phyloP scores from a whole-genome alignment of 1,140 invertebrate genomes.

The Colletes latitarsis region DNA sequence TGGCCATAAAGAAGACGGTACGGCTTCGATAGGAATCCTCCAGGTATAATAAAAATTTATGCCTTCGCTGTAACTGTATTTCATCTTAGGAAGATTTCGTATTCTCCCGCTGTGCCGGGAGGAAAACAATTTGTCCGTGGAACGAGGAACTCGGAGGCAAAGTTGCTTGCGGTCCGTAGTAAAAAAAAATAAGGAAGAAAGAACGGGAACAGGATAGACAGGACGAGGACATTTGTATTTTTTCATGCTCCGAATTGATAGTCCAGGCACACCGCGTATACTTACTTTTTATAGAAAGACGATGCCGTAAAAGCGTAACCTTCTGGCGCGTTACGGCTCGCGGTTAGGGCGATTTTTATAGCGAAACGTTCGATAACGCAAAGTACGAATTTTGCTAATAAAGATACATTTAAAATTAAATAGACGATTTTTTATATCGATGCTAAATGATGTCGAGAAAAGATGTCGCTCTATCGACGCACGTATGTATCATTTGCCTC shows the following conservation, averaged over 20 bases:
- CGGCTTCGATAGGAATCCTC: constrained; percentile 11
- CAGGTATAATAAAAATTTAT: constrained; percentile 41
- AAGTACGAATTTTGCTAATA: too few species aligned
- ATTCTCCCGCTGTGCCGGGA: constrained; percentile 32
- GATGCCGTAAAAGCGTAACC: constrained; percentile 31
- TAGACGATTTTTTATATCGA: too few species aligned
- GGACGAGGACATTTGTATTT: not conserved
- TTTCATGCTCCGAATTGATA: constrained; percentile 34
- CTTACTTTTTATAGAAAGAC: constrained; percentile 27
- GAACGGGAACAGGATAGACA: not conserved
- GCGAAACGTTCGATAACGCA: not conserved
- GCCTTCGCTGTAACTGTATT: constrained; percentile 38
- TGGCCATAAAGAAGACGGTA: not conserved
- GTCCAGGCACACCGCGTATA: not conserved
- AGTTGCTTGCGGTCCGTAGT: constrained; percentile 5
- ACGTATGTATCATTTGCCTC: not conserved
- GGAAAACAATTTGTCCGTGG: constrained; percentile 50
- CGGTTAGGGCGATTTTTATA: constrained; percentile 46
- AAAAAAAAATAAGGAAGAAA: not conserved
- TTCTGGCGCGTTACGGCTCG: constrained; percentile 9
- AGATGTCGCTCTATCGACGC: too few species aligned
- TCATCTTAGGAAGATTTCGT: constrained; percentile 44
- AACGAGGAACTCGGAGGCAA: constrained; percentile 42
- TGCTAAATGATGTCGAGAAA: too few species aligned
- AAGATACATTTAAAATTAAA: too few species aligned